Percentiles rank a stretch among this genome's conserved stretches.
Evolutionary conservation across 2,888 invertebrate genomes (phyloP).

Genomic region (Metopia argyrocephala): DNA sequence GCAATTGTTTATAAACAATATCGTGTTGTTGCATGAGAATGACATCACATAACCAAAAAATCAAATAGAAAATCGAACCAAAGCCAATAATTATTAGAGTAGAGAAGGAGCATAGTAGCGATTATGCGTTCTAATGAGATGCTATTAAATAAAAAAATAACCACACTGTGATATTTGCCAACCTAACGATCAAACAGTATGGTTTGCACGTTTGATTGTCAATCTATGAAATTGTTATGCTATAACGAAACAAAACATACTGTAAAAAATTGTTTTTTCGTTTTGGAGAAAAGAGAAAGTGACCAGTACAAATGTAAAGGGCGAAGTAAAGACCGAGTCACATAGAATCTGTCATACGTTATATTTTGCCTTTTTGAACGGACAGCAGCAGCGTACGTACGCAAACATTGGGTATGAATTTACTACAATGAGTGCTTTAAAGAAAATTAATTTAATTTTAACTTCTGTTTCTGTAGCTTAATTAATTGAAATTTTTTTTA

Average conservation of each 20-base stretch:
- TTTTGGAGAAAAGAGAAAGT: not conserved
- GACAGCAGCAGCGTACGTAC: no score
- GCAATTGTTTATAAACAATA: not conserved
- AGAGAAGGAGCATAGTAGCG: not conserved
- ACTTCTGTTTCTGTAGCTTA: no score
- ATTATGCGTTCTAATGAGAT: not conserved
- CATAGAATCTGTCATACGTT: no score
- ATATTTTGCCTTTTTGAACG: no score
- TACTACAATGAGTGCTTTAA: no score
- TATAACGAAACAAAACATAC: conserved; percentile 2
- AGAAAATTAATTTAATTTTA: no score
- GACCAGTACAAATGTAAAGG: not conserved
- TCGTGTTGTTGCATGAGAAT: not conserved
- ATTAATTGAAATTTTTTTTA: no score
- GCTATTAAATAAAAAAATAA: conserved; percentile 41
- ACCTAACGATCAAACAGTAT: conserved; percentile 32
- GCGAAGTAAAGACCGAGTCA: not conserved
- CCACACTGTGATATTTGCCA: conserved; percentile 43
- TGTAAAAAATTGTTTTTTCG: not conserved
- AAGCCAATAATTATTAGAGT: not conserved
- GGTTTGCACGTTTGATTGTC: conserved; percentile 42
- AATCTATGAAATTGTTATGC: conserved; percentile 11
- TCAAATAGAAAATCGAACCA: no score
- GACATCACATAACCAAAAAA: not conserved
- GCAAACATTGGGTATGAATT: no score